phyloP scores from a whole-genome alignment of 2,113 vertebrate genomes.

The Entomyzon cyanotis region DNA sequence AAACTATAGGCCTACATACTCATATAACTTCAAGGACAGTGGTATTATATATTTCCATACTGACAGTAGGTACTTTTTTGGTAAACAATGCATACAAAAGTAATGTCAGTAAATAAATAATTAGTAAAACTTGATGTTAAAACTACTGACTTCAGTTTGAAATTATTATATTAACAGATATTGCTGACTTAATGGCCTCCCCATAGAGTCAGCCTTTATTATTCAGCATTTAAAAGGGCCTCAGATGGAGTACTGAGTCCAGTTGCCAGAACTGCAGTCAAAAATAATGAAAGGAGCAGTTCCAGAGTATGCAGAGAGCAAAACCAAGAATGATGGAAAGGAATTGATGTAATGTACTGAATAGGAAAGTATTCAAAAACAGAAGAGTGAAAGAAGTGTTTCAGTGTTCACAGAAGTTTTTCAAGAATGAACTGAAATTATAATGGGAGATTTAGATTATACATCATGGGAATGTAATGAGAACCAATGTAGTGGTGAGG shows the following conservation, averaged over 20 bases:
- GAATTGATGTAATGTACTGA: background rate
- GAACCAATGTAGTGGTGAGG: background rate
- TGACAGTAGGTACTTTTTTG: background rate
- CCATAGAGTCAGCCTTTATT: background rate
- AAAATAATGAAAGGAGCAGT: background rate
- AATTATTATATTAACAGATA: background rate
- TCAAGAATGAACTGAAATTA: background rate
- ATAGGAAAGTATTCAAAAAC: background rate
- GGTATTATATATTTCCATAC: background rate
- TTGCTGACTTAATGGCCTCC: background rate
- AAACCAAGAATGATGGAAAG: background rate
- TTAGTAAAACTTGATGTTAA: background rate
- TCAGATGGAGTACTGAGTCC: background rate
- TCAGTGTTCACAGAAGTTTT: background rate
- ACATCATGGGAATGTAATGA: background rate
- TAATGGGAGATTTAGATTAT: background rate
- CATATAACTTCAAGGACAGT: background rate
- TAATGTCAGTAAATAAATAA: background rate
- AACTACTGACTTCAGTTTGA: background rate
- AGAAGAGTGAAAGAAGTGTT: background rate
- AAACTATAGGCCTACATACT: background rate
- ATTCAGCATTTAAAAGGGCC: background rate
- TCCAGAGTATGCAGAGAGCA: background rate
- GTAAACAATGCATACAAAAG: background rate
- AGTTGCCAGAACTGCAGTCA: background rate